Conservation (phyloP, 1,140 invertebrate species). For the Camponotus floridanus region DNA sequence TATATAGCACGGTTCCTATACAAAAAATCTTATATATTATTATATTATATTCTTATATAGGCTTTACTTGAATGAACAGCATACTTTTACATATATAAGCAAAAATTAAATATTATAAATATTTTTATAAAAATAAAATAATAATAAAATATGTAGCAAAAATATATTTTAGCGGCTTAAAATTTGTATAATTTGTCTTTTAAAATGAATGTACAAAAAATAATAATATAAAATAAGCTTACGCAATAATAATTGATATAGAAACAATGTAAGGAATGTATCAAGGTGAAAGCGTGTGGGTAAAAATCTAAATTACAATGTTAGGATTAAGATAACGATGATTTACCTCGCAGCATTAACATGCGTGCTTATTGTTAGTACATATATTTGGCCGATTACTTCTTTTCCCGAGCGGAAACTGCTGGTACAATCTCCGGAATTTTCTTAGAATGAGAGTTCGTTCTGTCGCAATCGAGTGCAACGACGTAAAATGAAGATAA, state of each 20-base stretch:
- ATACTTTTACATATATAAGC: no score
- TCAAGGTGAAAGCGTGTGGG: not conserved
- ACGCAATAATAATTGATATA: not conserved
- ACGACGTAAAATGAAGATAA: conserved; percentile 49
- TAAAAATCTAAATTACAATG: not conserved
- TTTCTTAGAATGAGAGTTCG: not conserved
- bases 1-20: not conserved
- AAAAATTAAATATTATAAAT: not conserved
- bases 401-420: not conserved
- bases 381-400: not conserved
- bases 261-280: not conserved
- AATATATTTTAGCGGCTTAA: no score
- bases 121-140: not conserved
- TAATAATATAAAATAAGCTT: not conserved
- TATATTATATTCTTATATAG: no score
- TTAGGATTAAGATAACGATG: not conserved
- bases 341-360: not conserved
- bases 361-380: not conserved
- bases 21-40: not conserved
- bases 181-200: no score
- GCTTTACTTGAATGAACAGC: not conserved
- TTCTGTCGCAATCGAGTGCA: conserved; percentile 49
- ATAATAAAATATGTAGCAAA: not conserved
- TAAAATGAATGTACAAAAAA: not conserved
- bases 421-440: conserved; percentile 5